A percentile compares a stretch with the other conserved stretches of the same genome.
These are phyloP conservation scores for Cyanistes caeruleus DNA, from an alignment of 2,113 vertebrate species.

Conservation along the genomic window DNA sequence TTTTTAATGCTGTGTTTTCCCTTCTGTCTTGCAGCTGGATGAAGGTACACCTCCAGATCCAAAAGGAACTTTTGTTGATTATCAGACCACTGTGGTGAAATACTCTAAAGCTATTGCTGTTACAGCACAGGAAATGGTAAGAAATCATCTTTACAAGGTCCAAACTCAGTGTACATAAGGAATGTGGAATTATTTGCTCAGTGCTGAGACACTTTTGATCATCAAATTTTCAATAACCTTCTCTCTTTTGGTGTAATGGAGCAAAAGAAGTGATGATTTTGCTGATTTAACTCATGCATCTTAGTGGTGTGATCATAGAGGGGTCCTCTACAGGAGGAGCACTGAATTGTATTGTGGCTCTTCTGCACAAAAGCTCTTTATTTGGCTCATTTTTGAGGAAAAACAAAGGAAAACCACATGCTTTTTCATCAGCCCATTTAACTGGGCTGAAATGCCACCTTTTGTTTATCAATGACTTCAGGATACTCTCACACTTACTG, in stretches of 20 bases:
- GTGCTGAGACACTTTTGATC: background rate
- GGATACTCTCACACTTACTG: background rate
- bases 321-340: background rate
- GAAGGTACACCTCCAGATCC: conserved; percentile 94
- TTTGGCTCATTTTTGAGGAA: background rate
- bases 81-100: conserved; percentile 98
- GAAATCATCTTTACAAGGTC: background rate
- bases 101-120: conserved; percentile 97
- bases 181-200: accelerated
- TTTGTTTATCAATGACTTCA: background rate
- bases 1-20: background rate
- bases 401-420: background rate
- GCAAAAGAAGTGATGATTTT: background rate
- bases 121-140: conserved; percentile 98
- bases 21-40: conserved; percentile 81
- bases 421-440: background rate
- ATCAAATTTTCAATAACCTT: background rate
- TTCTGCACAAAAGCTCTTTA: background rate
- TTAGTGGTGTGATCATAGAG: accelerated
- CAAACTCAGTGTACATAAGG: background rate
- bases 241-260: background rate
- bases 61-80: conserved; percentile 95
- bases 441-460: background rate
- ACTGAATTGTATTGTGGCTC: background rate
- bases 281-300: background rate